Percentiles rank a stretch among this genome's conserved stretches.
phyloP scores from a whole-genome alignment of 2,797 vertebrate genomes.

The Tragopan temminckii region DNA sequence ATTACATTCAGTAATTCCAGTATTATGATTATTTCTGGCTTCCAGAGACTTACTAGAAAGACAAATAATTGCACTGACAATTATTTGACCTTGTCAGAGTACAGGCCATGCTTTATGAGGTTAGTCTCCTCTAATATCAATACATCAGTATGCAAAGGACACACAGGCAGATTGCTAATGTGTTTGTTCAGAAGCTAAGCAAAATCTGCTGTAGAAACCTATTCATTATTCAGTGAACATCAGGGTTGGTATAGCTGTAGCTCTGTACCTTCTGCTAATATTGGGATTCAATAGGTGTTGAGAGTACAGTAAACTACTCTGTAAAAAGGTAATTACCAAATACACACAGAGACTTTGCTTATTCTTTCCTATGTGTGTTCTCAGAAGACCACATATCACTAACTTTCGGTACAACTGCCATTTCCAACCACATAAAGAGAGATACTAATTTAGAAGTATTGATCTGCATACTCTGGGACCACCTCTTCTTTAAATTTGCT shows the following conservation, averaged over 20 bases:
- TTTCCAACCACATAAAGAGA: neutral
- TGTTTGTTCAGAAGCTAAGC: neutral
- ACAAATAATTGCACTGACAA: neutral
- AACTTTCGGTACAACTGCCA: neutral
- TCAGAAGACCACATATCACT: neutral
- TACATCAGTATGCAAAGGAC: neutral
- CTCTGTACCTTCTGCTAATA: neutral
- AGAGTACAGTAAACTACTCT: neutral
- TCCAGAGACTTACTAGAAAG: neutral
- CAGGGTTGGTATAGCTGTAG: neutral
- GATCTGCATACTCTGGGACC: neutral
- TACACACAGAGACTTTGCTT: neutral
- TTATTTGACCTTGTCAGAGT: neutral
- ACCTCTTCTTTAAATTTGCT: neutral
- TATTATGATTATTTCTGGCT: neutral
- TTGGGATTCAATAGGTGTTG: neutral
- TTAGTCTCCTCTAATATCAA: neutral
- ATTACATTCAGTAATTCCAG: neutral
- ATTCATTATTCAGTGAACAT: neutral
- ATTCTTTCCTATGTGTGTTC: rapidly evolving
- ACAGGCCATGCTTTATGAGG: neutral
- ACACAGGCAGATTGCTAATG: neutral
- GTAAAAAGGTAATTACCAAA: neutral
- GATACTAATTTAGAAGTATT: rapidly evolving
- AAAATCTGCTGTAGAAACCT: neutral